Conservation (phyloP, 1,140 invertebrate species). For the Eupristina koningsbergeri region DNA sequence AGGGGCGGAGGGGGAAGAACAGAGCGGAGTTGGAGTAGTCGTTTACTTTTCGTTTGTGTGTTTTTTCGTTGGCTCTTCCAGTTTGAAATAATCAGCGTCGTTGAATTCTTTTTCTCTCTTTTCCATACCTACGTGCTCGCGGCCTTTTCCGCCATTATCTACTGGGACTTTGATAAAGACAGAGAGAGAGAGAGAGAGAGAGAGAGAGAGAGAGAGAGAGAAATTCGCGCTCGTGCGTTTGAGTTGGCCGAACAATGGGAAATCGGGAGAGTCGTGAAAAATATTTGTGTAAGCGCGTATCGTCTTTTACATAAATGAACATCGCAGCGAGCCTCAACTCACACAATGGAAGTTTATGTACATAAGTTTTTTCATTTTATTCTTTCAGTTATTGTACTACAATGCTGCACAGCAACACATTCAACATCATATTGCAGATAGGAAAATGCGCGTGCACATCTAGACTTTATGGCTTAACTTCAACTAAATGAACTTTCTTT, state of each 20-base stretch:
- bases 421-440: not conserved
- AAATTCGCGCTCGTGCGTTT: not conserved
- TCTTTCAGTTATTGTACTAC: too few relatives aligned
- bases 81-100: constrained; percentile 32
- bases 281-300: constrained; percentile 34
- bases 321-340: constrained; percentile 8
- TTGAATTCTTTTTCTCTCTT: not conserved
- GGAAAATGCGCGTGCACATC: constrained; percentile 2
- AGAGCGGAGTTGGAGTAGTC: not conserved
- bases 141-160: constrained; percentile 4
- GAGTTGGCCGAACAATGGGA: constrained; percentile 17
- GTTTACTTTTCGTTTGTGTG: constrained; percentile 31
- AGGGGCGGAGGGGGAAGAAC: too few relatives aligned
- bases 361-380: not conserved
- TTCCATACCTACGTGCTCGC: not conserved
- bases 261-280: constrained; percentile 17
- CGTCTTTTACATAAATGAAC: constrained; percentile 49
- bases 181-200: too few relatives aligned
- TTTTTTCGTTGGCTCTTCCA: not conserved
- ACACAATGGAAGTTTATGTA: constrained; percentile 5
- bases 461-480: not conserved
- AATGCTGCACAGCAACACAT: not conserved
- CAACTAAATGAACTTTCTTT: too few relatives aligned
- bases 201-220: too few relatives aligned
- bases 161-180: not conserved